These are phyloP conservation scores for Cephalopholis sonnerati DNA, from an alignment of 2,113 vertebrate species.

Conservation along the genomic window DNA sequence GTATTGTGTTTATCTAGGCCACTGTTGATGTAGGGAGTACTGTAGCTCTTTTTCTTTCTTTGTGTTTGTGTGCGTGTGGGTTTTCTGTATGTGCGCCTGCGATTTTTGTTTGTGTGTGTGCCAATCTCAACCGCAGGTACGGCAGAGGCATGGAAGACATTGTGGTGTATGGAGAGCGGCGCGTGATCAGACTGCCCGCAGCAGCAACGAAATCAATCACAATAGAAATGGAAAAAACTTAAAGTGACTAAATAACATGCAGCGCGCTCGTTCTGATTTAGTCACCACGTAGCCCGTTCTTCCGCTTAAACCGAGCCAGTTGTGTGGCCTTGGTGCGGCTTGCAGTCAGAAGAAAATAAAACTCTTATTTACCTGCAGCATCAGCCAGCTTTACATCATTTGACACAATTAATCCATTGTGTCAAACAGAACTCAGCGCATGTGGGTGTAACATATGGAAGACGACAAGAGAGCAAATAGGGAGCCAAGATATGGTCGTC, in stretches of 20 bases:
- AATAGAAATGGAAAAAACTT: slow-evolving; percentile 51
- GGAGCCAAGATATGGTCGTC: slow-evolving; percentile 40
- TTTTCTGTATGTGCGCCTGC: slow-evolving; percentile 62
- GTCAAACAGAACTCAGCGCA: background rate
- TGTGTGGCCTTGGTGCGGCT: slow-evolving; percentile 30
- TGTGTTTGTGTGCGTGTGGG: slow-evolving; percentile 66
- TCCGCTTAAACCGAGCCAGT: slow-evolving; percentile 29
- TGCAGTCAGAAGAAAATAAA: background rate
- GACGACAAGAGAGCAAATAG: slow-evolving; percentile 56
- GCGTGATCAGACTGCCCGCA: slow-evolving; percentile 72
- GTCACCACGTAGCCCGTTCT: slow-evolving; percentile 13
- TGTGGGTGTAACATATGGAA: slow-evolving; percentile 46
- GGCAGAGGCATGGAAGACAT: slow-evolving; percentile 69
- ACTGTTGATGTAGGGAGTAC: slow-evolving; percentile 82
- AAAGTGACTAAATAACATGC: slow-evolving; percentile 58
- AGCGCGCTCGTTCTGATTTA: slow-evolving; percentile 32
- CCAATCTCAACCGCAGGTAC: slow-evolving; percentile 64
- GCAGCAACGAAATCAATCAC: slow-evolving; percentile 57
- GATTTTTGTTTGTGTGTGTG: slow-evolving; percentile 50
- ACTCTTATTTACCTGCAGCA: background rate
- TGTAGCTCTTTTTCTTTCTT: slow-evolving; percentile 82
- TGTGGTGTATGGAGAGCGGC: slow-evolving; percentile 62
- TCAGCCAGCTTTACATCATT: slow-evolving; percentile 10
- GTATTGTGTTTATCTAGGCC: slow-evolving; percentile 86
- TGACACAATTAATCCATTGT: slow-evolving; percentile 25